phyloP scores from a whole-genome alignment of 37 sponge, comb jelly and placozoan genomes.

The Haliclona indistincta region DNA sequence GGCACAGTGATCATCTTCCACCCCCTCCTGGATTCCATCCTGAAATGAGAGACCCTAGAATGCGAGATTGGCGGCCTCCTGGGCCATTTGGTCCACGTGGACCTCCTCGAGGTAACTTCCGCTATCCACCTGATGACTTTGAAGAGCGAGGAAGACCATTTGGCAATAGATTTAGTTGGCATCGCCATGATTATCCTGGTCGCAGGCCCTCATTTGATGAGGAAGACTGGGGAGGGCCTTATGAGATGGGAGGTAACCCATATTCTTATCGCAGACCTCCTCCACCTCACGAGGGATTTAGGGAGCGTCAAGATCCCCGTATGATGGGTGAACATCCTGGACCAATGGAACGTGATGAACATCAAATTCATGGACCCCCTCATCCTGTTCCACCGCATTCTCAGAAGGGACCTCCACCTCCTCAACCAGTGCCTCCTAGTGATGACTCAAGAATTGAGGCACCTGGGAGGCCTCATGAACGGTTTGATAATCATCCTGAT shows the following conservation, averaged over 20 bases:
- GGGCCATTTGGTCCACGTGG: too few species aligned
- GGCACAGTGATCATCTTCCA: too few species aligned
- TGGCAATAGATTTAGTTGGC: not conserved
- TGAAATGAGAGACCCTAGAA: too few species aligned
- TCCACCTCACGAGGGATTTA: too few species aligned
- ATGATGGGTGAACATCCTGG: too few species aligned
- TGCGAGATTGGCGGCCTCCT: too few species aligned
- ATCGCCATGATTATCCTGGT: not conserved
- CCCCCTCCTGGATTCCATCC: too few species aligned
- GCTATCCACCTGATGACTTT: not conserved
- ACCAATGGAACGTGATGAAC: too few species aligned
- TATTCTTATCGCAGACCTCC: not conserved
- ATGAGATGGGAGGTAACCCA: not conserved
- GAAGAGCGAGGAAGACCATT: not conserved
- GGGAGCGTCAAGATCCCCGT: too few species aligned
- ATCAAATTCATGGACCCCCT: not conserved
- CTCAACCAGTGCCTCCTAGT: too few species aligned
- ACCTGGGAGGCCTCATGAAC: not conserved
- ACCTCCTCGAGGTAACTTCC: not conserved
- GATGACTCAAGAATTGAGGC: too few species aligned
- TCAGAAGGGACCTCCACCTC: slow-evolving; percentile 13
- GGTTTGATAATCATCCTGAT: not conserved
- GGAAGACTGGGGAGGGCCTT: not conserved
- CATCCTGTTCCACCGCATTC: not conserved
- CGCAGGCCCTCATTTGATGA: slow-evolving; percentile 1